Conservation (phyloP, 2,797 vertebrate genomes). For the Sebastes cheni region DNA sequence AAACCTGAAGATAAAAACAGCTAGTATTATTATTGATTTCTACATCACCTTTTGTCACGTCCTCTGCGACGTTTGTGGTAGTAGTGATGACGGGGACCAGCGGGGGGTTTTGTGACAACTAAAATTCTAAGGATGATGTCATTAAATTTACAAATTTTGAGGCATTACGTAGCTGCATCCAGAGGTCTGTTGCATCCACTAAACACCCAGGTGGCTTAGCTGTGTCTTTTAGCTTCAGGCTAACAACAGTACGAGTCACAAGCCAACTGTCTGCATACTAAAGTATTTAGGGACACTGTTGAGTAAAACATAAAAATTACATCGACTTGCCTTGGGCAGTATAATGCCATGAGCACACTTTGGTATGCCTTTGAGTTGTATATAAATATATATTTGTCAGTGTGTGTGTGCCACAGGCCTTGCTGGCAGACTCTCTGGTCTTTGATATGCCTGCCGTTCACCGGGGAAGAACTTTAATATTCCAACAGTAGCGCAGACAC, state of each 20-base stretch:
- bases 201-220: slow-evolving; percentile 31
- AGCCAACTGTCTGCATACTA: slow-evolving; percentile 24
- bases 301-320: slow-evolving; percentile 43
- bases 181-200: background rate
- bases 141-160: background rate
- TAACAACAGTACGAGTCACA: slow-evolving; percentile 1
- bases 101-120: background rate
- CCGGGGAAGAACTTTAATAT: slow-evolving; percentile 50
- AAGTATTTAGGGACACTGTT: slow-evolving; percentile 35
- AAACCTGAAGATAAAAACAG: background rate
- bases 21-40: background rate
- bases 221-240: slow-evolving; percentile 42
- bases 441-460: slow-evolving; percentile 56
- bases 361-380: slow-evolving; percentile 12
- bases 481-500: slow-evolving; percentile 27
- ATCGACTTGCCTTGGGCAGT: slow-evolving; percentile 32
- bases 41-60: background rate
- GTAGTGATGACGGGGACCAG: background rate
- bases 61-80: background rate
- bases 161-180: background rate
- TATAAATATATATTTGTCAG: slow-evolving; percentile 18
- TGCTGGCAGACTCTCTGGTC: slow-evolving; percentile 37
- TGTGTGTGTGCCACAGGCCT: slow-evolving; percentile 30
- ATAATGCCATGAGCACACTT: slow-evolving; percentile 15
- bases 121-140: background rate